Conservation (phyloP, 2,797 vertebrate genomes). For the Hippopotamyrus pictus region DNA sequence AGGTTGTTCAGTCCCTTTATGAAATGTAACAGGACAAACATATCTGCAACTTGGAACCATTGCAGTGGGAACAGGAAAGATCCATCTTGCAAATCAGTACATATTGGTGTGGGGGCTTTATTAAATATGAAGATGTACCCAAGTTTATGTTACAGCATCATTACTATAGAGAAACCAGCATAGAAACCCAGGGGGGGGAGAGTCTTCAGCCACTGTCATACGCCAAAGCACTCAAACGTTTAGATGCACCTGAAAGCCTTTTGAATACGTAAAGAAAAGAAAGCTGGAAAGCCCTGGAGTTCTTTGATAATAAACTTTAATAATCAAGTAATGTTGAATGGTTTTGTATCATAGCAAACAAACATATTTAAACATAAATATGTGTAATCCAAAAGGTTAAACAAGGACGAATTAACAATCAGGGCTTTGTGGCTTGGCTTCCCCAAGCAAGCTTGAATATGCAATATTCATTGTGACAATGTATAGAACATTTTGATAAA, state of each 20-base stretch:
- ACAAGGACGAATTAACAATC: slow-evolving; percentile 52
- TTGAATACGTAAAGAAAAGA: neutral
- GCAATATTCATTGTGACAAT: slow-evolving; percentile 41
- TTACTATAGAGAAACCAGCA: neutral
- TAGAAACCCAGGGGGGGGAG: neutral
- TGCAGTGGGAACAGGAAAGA: neutral
- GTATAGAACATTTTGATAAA: slow-evolving; percentile 35
- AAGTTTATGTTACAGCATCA: neutral
- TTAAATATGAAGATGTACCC: neutral
- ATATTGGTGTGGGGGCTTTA: neutral
- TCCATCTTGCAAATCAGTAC: neutral
- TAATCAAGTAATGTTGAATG: slow-evolving; percentile 68
- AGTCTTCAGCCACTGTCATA: neutral
- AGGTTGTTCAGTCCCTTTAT: neutral
- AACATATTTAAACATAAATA: slow-evolving; percentile 64
- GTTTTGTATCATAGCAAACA: slow-evolving; percentile 71
- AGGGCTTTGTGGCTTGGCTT: slow-evolving; percentile 47
- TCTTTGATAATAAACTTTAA: slow-evolving; percentile 68
- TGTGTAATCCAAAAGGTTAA: slow-evolving; percentile 60
- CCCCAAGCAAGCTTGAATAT: slow-evolving; percentile 46
- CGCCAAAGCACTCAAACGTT: neutral
- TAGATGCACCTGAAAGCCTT: neutral
- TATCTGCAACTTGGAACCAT: neutral
- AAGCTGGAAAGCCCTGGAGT: slow-evolving; percentile 1
- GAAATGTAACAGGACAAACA: neutral